Evolutionary conservation across 1,140 invertebrate species (phyloP), one percentile per base, ranked within the genome.

Genomic region (Steinernema khuongi): DNA sequence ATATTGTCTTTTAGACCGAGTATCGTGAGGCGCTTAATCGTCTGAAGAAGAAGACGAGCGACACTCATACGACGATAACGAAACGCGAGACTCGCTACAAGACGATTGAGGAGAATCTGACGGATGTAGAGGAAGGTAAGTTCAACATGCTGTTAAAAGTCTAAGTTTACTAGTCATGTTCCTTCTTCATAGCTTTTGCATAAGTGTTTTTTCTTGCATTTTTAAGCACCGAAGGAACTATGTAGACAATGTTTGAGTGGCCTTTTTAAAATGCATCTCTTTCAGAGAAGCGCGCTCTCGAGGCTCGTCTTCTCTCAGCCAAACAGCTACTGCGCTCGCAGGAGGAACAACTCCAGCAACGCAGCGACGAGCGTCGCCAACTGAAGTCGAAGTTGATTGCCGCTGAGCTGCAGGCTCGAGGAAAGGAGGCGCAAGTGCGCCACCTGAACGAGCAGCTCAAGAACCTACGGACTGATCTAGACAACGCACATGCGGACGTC

Each of bases 381-480:
- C 74, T 84, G 68, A 85, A 85, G 67, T 80, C 80, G 14, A 84
- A 83, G 50, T 76, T 84, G 79, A 75, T 81, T 31, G 83, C 83
- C 11, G 70, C 83, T 32, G 83, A 84, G 30, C 74, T 84, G 29
- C 83, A 84, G 70, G 77, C 79, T 19, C 72, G 83, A 22, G 83
- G 83, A 67, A 84, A 84, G 74, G 83, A 84, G 71, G 83, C 83
- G 14, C 83, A 84, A 70, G 69, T 84, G 28, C 68, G 83, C 4
- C 83, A 85, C 73, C 72, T 84, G 73, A 84, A 84, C 70, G 82
- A 84, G 72, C 83, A 85, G 76, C 70, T 84, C 0, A 82, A 83
- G 72, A 85, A 85, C 60, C 70, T 84, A 69, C 77, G 84, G 32
- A 80, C 68, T 14, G 83, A 84, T 68, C 77, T 84, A 41, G 80